Percentiles rank a stretch among this genome's conserved stretches.
Conservation (phyloP, 1,140 invertebrate genomes). For the Rhizoglyphus robini region DNA sequence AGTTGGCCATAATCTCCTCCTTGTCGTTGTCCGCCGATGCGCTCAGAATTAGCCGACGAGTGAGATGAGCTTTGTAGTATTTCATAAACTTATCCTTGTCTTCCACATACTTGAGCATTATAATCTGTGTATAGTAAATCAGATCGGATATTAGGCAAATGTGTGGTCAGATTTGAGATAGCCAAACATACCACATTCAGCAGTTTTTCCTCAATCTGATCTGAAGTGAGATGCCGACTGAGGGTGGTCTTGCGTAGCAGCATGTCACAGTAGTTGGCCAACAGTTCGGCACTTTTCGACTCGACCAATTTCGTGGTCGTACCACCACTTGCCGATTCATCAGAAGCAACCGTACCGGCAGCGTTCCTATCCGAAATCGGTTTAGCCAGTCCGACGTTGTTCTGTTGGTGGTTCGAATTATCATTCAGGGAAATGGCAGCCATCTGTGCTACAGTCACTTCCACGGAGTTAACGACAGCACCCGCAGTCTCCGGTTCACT, state of each 20-base stretch:
- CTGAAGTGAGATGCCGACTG: conserved; percentile 88
- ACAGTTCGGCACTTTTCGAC: conserved; percentile 93
- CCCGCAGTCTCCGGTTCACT: no score
- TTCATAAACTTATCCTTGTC: conserved; percentile 99
- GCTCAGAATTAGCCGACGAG: conserved; percentile 81
- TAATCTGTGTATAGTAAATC: conserved; percentile 44
- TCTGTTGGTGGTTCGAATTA: not conserved
- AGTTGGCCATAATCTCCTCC: conserved; percentile 98
- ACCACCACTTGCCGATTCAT: not conserved
- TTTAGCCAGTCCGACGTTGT: not conserved
- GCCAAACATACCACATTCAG: conserved; percentile 64
- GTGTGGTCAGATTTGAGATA: conserved; percentile 21
- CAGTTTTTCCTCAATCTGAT: conserved; percentile 88
- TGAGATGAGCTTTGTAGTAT: conserved; percentile 96
- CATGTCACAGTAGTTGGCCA: conserved; percentile 99
- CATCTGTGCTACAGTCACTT: not conserved
- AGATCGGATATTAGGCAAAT: no score
- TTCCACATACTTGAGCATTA: conserved; percentile 96
- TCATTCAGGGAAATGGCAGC: not conserved
- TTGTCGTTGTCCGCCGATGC: conserved; percentile 97
- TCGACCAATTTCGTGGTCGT: conserved; percentile 47
- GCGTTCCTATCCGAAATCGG: no score
- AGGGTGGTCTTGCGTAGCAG: conserved; percentile 86
- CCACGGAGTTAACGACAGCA: not conserved
- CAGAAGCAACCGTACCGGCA: no score